A percentile compares a stretch with the other conserved stretches of the same genome.
Conservation (phyloP, 2,797 vertebrate species). For the Myripristis jacobus region DNA sequence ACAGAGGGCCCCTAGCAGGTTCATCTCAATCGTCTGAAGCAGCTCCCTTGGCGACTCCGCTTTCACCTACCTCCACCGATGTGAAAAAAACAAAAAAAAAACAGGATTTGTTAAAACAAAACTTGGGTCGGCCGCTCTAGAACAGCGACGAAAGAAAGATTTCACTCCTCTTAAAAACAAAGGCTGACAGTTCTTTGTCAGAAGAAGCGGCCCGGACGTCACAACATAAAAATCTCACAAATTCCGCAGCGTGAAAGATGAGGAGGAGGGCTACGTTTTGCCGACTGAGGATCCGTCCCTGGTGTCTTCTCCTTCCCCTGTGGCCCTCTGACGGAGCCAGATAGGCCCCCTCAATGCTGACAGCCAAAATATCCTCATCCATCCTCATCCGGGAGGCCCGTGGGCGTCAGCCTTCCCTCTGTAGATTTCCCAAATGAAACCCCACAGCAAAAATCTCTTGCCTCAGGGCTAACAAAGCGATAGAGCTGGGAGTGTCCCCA, state of each 20-base stretch:
- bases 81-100: too few relatives aligned
- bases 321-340: slow-evolving; percentile 71
- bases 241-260: slow-evolving; percentile 47
- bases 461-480: slow-evolving; percentile 61
- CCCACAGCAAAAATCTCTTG: slow-evolving; percentile 69
- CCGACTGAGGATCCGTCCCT: slow-evolving; percentile 63
- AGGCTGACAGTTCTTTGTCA: slow-evolving; percentile 10
- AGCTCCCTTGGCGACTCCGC: slow-evolving; percentile 54
- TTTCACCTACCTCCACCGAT: slow-evolving; percentile 37
- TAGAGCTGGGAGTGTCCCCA: slow-evolving; percentile 64
- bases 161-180: slow-evolving; percentile 28
- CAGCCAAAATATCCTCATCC: slow-evolving; percentile 83
- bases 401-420: slow-evolving; percentile 70
- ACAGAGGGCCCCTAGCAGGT: slow-evolving; percentile 59
- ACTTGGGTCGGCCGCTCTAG: slow-evolving; percentile 33
- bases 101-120: slow-evolving; percentile 57
- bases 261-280: slow-evolving; percentile 50
- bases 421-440: slow-evolving; percentile 73
- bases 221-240: slow-evolving; percentile 39
- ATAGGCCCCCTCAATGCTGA: slow-evolving; percentile 76
- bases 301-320: slow-evolving; percentile 57
- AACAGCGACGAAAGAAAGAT: slow-evolving; percentile 45
- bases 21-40: slow-evolving; percentile 72
- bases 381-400: slow-evolving; percentile 79
- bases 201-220: not conserved